These are phyloP conservation scores for Platyura marginata DNA, from an alignment of 1,140 invertebrate genomes.

Conservation along the genomic window DNA sequence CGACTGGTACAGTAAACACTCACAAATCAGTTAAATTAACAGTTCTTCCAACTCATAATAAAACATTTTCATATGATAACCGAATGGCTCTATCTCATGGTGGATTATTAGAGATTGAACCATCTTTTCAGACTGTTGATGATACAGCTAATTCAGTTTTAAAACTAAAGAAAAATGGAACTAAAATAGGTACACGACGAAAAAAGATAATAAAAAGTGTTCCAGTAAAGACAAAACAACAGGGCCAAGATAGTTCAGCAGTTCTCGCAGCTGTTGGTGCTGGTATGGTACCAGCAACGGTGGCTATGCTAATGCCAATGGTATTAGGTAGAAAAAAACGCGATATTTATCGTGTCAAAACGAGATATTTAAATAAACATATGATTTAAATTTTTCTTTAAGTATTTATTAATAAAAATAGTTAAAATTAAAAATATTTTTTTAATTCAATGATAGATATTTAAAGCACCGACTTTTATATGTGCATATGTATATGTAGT, in stretches of 20 bases:
- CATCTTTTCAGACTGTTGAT: conserved; percentile 46
- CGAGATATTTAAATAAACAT: too few species aligned
- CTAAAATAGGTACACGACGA: not conserved
- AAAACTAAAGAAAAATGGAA: not conserved
- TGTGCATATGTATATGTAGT: too few species aligned
- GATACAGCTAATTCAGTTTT: conserved; percentile 13
- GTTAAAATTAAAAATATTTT: too few species aligned
- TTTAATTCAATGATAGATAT: not conserved
- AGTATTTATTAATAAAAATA: too few species aligned
- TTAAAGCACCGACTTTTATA: too few species aligned
- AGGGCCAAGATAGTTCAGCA: conserved; percentile 31
- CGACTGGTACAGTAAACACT: conserved; percentile 9
- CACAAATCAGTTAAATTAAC: conserved; percentile 43
- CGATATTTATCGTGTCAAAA: not conserved
- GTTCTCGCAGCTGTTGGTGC: conserved; percentile 52
- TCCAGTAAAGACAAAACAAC: conserved; percentile 13
- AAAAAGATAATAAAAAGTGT: conserved; percentile 2
- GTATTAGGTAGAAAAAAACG: conserved; percentile 39
- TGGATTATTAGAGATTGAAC: conserved; percentile 52
- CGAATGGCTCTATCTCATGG: conserved; percentile 56
- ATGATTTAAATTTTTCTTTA: too few species aligned
- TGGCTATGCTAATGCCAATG: conserved; percentile 61
- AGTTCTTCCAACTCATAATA: conserved; percentile 41
- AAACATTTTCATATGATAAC: conserved; percentile 53
- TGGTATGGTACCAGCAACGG: conserved; percentile 55